Percentiles rank a stretch among this genome's conserved stretches.
phyloP scores from a whole-genome alignment of 2,113 vertebrate genomes.

The Cephalopterus ornatus region DNA sequence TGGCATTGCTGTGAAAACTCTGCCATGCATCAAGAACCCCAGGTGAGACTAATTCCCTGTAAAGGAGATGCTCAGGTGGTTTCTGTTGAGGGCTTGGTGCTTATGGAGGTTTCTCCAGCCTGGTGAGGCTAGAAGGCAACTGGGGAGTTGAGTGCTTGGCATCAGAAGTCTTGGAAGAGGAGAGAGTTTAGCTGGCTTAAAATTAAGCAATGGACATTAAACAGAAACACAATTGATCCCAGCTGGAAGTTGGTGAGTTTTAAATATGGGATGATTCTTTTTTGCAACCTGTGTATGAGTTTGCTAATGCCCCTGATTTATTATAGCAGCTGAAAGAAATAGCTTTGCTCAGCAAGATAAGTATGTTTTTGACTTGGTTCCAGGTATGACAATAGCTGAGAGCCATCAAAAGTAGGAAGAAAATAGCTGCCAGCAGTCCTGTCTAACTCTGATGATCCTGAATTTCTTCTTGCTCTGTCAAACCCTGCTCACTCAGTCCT shows the following conservation, averaged over 20 bases:
- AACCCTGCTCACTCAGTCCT: neutral
- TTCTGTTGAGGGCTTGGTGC: neutral
- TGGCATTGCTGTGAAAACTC: neutral
- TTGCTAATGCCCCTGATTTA: neutral
- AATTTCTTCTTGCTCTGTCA: neutral
- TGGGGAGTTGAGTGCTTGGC: neutral
- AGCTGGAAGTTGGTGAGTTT: neutral
- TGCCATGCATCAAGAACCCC: neutral
- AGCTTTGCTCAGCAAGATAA: neutral
- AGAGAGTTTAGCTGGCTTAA: neutral
- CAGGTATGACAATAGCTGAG: neutral
- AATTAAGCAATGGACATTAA: neutral
- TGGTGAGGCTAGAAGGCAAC: neutral
- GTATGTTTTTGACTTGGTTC: conserved; percentile 13
- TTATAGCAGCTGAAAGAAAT: neutral
- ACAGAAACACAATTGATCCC: fast-evolving
- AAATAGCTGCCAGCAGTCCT: neutral
- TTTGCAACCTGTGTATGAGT: neutral
- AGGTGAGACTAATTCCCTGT: neutral
- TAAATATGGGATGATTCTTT: neutral
- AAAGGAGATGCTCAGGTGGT: neutral
- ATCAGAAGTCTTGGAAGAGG: neutral
- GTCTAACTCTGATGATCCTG: neutral
- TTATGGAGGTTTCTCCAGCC: neutral
- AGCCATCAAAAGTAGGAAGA: neutral